Evolutionary conservation across 2,888 invertebrate genomes (phyloP).

Genomic region (Agrypnus murinus): DNA sequence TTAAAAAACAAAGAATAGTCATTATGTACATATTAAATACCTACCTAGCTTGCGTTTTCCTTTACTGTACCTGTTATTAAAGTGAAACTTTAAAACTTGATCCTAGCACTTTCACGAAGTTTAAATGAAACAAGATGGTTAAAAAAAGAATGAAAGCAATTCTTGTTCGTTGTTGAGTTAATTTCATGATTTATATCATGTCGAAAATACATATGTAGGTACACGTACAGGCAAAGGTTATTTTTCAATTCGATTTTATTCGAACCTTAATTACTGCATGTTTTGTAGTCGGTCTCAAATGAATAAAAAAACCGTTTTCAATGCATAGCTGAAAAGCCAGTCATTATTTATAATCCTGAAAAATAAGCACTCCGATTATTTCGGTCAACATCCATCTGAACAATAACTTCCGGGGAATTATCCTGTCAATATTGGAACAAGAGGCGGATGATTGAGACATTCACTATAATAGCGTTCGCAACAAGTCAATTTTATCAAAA

Average conservation of each 20-base stretch:
- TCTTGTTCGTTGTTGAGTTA: no score
- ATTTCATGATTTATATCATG: no score
- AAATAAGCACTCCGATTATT: conserved; percentile 26
- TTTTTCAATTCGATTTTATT: no score
- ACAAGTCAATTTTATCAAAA: conserved; percentile 25
- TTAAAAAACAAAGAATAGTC: conserved; percentile 14
- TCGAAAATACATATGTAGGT: no score
- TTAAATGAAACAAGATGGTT: conserved; percentile 11
- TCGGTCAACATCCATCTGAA: conserved; percentile 32
- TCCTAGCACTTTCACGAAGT: conserved; percentile 7
- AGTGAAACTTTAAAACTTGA: conserved; percentile 8
- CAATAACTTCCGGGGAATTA: conserved; percentile 40
- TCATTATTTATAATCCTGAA: conserved; percentile 40
- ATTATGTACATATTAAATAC: conserved; percentile 24
- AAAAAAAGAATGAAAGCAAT: neutral
- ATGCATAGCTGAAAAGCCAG: conserved; percentile 21
- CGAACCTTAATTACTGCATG: neutral
- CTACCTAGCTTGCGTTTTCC: conserved; percentile 1
- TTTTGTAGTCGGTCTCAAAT: neutral
- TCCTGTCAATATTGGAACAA: conserved; percentile 35
- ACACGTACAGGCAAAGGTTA: no score
- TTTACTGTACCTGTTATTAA: conserved; percentile 16
- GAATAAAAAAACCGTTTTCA: conserved; percentile 17
- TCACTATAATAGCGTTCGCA: neutral
- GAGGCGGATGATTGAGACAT: conserved; percentile 12